A percentile compares a stretch with the other conserved stretches of the same genome.
Conservation (phyloP, 1,140 invertebrate species). For the Macrosteles quadrilineatus region DNA sequence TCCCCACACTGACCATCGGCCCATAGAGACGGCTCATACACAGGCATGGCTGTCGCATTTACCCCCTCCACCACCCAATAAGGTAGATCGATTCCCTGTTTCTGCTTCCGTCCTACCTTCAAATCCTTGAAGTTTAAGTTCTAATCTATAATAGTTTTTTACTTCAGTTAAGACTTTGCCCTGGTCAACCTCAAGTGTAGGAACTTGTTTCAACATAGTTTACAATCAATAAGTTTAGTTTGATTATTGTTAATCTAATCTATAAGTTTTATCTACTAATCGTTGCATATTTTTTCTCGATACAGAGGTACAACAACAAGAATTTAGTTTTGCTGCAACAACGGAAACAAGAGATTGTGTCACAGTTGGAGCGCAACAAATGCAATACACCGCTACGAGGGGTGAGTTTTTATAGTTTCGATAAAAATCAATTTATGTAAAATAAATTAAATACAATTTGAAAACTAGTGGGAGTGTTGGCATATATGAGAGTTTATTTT, state of each 20-base stretch:
- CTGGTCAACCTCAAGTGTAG: too few relatives aligned
- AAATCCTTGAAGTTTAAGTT: too few relatives aligned
- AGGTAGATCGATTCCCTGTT: conserved; percentile 12
- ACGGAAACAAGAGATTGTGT: conserved; percentile 65
- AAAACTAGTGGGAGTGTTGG: too few relatives aligned
- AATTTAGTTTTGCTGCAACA: conserved; percentile 64
- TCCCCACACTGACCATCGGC: conserved; percentile 40
- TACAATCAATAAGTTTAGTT: too few relatives aligned
- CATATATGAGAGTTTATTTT: too few relatives aligned
- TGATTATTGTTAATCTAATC: too few relatives aligned
- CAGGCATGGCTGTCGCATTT: conserved; percentile 28
- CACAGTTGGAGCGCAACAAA: conserved; percentile 60
- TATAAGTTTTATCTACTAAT: too few relatives aligned
- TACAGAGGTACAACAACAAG: conserved; percentile 57
- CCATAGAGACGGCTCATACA: conserved; percentile 43
- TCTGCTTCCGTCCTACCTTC: too few relatives aligned
- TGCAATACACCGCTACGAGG: conserved; percentile 35
- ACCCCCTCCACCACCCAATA: conserved; percentile 28
- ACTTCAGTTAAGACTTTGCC: too few relatives aligned
- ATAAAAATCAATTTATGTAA: neutral
- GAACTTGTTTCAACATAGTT: too few relatives aligned
- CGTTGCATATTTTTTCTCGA: neutral
- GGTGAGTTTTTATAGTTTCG: conserved; percentile 31
- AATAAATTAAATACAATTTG: too few relatives aligned
- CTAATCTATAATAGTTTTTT: neutral